Percentiles rank a stretch among this genome's conserved stretches.
Evolutionary conservation across 2,888 invertebrate species (phyloP).

Genomic region (Acanthosepion pharaonis): DNA sequence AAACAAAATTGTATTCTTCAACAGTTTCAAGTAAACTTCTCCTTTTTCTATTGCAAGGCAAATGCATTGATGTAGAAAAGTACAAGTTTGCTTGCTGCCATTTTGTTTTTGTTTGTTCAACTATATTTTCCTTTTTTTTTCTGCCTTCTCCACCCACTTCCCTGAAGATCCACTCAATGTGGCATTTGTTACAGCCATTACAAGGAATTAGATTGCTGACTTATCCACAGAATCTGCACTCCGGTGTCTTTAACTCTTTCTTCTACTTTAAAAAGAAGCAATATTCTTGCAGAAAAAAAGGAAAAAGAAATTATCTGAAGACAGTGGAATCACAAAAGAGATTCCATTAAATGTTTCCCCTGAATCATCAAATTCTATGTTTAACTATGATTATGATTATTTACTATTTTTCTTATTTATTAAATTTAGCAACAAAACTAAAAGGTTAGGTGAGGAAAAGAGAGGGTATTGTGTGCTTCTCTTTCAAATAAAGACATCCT

Average conservation of each 20-base stretch:
- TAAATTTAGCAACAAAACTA: too few species aligned
- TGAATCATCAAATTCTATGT: not conserved
- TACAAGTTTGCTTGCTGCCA: not conserved
- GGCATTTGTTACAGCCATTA: conserved; percentile 6
- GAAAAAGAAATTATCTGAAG: not conserved
- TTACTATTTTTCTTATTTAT: not conserved
- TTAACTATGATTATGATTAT: not conserved
- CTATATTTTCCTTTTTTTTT: not conserved
- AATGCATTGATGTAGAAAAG: not conserved
- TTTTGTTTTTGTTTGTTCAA: not conserved
- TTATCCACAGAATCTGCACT: not conserved
- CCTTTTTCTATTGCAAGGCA: not conserved
- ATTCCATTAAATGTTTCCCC: not conserved
- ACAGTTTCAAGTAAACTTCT: not conserved
- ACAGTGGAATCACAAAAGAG: not conserved
- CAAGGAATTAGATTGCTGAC: not conserved
- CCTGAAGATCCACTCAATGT: not conserved
- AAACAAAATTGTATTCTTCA: conserved; percentile 11
- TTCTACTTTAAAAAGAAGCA: not conserved
- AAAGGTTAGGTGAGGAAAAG: too few species aligned
- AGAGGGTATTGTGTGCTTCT: too few species aligned
- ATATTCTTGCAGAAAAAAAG: not conserved
- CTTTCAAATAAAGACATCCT: too few species aligned
- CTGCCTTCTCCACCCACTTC: not conserved
- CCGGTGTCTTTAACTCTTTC: not conserved